Evolutionary conservation across 2,888 invertebrate species (phyloP), one percentile per base, ranked within the genome.

Genomic region (Yponomeuta sedellus): DNA sequence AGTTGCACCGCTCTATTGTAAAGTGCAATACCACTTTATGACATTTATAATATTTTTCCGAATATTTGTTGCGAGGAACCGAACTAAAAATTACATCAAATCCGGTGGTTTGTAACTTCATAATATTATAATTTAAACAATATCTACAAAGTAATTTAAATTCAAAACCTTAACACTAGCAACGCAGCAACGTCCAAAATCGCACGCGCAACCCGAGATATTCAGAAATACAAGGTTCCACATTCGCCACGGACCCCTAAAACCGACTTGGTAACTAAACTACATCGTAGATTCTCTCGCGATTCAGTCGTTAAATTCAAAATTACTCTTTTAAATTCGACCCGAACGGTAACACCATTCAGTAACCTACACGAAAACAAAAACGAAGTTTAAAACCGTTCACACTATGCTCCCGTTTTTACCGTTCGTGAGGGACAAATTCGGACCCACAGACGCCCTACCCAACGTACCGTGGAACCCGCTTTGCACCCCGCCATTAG

Each of bases 341-440:
- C 44, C 44, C 44, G 44, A 52, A 52, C 12, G 16, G 16, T 16
- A 52, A 12, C 44, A 52, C 16, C n/a, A 1, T 3, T 25, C 12
- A 59, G 20, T 12, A 12, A 20, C 59, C 5, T 20, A 12, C 12
- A 25, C 11, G 25, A 58, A 59, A 59, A 20, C 19, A 59, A 59
- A 20, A 59, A 59, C 22, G 4, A 20, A 20, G 25, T 6, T 20
- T 11, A 10, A 59, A 59, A 59, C 22, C 16, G 12, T 25, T 78
- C 83, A 91, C 64, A 91, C 91, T 67, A 91, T 86, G 0, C 65
- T 67, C 0, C 66, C 66, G 67, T 90, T 89, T 67, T 91, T 91
- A 0, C 90, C 91, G 67, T 91, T 90, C 10, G 85, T 89, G 58
- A 91, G 69, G 0, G 90, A 88, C 16, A 90, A 67, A 62, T 86